Evolutionary conservation across 2,888 invertebrate species (phyloP).

Genomic region (Cheilosia urbana): DNA sequence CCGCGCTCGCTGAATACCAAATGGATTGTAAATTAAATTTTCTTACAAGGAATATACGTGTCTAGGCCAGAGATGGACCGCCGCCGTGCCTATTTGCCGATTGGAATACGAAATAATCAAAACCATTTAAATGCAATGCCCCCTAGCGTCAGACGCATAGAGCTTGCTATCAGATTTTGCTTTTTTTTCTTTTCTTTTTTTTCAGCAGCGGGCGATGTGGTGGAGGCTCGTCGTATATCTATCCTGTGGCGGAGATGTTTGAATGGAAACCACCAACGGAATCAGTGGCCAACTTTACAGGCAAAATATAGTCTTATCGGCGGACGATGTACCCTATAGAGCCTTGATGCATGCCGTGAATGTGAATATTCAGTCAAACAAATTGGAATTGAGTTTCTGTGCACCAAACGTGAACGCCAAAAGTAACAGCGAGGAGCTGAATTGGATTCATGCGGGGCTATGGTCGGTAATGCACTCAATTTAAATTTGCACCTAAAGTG

Average conservation of each 20-base stretch:
- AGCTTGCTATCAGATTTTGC: slow-evolving; percentile 28
- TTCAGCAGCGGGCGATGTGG: background rate
- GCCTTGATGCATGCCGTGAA: slow-evolving; percentile 61
- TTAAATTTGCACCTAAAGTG: slow-evolving; percentile 1
- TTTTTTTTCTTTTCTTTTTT: background rate
- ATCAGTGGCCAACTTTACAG: slow-evolving; percentile 37
- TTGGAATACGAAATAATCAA: slow-evolving; percentile 73
- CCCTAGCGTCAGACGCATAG: slow-evolving; percentile 62
- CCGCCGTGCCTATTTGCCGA: slow-evolving; percentile 54
- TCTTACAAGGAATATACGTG: slow-evolving; percentile 57
- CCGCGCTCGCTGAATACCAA: slow-evolving; percentile 68
- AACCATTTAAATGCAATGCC: slow-evolving; percentile 74
- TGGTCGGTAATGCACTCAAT: background rate
- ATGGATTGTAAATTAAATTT: slow-evolving; percentile 73
- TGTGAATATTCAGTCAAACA: slow-evolving; percentile 53
- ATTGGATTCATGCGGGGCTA: background rate
- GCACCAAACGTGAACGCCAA: slow-evolving; percentile 53
- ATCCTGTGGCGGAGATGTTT: slow-evolving; percentile 1
- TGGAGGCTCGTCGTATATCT: background rate
- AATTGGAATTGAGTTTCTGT: slow-evolving; percentile 64
- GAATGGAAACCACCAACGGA: slow-evolving; percentile 54
- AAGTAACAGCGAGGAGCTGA: slow-evolving; percentile 12
- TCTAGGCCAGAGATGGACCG: slow-evolving; percentile 62
- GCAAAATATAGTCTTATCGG: slow-evolving; percentile 55
- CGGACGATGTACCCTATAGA: slow-evolving; percentile 42